Conservation (phyloP, 2,797 vertebrate genomes). For the Sebastes iracundus region DNA sequence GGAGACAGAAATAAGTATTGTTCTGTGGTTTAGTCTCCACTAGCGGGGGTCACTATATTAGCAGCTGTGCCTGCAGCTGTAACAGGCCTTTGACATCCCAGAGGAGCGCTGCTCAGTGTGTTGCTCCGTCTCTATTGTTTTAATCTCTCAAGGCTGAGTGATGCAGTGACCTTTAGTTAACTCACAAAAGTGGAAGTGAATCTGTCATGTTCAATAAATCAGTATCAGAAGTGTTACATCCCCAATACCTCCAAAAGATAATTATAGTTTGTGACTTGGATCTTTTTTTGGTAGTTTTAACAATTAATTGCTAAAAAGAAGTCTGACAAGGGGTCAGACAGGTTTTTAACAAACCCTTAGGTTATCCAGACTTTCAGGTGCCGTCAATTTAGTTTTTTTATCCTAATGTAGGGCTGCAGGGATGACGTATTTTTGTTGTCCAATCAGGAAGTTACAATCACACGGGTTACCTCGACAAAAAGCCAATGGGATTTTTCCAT, state of each 20-base stretch:
- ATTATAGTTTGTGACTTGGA: neutral
- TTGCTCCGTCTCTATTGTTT: conserved; percentile 50
- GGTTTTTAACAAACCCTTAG: neutral
- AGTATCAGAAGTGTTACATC: neutral
- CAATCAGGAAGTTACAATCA: neutral
- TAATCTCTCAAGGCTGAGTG: conserved; percentile 47
- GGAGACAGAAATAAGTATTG: conserved; percentile 36
- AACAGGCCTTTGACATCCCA: conserved; percentile 54
- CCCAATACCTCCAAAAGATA: neutral
- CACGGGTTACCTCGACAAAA: too few relatives aligned
- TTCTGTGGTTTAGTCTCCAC: conserved; percentile 40
- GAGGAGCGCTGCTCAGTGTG: conserved; percentile 54
- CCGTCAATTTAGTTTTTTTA: neutral
- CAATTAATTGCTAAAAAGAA: neutral
- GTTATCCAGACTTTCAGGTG: neutral
- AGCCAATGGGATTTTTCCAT: too few relatives aligned
- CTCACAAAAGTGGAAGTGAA: conserved; percentile 36
- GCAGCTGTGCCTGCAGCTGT: conserved; percentile 73
- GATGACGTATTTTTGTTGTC: neutral
- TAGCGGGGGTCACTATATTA: conserved; percentile 47
- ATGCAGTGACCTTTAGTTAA: conserved; percentile 53
- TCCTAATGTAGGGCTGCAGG: neutral
- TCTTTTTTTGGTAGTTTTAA: neutral
- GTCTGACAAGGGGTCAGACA: neutral
- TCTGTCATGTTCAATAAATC: conserved; percentile 39